Percentiles rank a stretch among this genome's conserved stretches.
These are phyloP conservation scores for Hofmannophila pseudospretella DNA, from an alignment of 2,888 invertebrate genomes.

Conservation along the genomic window DNA sequence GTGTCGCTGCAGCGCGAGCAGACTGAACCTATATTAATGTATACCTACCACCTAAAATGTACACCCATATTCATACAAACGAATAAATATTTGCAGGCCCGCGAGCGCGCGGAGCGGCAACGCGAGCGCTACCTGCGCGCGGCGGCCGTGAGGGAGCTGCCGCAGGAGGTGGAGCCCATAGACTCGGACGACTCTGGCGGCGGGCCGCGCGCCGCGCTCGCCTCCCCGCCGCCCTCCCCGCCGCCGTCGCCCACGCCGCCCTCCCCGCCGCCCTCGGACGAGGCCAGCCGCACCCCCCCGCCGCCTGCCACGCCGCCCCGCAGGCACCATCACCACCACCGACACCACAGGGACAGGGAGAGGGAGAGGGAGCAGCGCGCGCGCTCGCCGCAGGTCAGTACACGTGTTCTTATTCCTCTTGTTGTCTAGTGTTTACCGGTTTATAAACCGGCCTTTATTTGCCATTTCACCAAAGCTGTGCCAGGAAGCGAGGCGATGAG, in stretches of 20 bases:
- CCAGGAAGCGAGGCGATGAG: too few species aligned
- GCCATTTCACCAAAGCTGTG: too few species aligned
- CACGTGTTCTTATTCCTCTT: too few species aligned
- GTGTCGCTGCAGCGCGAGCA: constrained; percentile 79
- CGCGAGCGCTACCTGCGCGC: constrained; percentile 72
- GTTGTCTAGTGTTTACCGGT: too few species aligned
- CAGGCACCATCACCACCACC: constrained; percentile 20
- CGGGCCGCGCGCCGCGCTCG: constrained; percentile 22
- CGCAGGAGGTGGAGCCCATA: constrained; percentile 86
- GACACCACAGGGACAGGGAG: constrained; percentile 11
- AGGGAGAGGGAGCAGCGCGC: too few species aligned
- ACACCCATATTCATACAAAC: too few species aligned
- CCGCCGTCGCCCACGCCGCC: constrained; percentile 10
- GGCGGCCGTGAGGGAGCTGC: too few species aligned
- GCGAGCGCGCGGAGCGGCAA: constrained; percentile 35
- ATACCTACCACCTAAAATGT: too few species aligned
- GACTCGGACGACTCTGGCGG: constrained; percentile 81
- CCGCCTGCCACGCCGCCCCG: constrained; percentile 11
- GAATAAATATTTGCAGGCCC: too few species aligned
- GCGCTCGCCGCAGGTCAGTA: neutral
- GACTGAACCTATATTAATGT: too few species aligned
- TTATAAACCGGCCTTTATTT: too few species aligned
- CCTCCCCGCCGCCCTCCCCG: neutral
- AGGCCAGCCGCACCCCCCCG: constrained; percentile 7
- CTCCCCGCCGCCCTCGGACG: constrained; percentile 14